Percentiles rank a stretch among this genome's conserved stretches.
Conservation (phyloP, 2,113 vertebrate genomes). For the Eretmochelys imbricata region DNA sequence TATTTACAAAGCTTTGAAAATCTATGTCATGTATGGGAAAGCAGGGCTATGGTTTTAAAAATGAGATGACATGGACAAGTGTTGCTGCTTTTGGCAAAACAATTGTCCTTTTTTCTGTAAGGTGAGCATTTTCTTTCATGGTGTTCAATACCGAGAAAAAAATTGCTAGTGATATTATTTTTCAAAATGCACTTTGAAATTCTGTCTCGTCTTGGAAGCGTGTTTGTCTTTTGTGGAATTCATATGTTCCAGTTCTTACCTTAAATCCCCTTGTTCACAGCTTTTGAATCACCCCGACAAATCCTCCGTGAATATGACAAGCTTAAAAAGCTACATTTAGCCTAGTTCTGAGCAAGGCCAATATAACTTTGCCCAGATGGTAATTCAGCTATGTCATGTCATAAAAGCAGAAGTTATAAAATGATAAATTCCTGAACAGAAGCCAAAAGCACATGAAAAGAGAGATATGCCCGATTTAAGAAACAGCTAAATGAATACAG, state of each 20-base stretch:
- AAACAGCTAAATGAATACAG: not conserved
- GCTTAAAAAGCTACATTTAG: not conserved
- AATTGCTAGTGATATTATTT: not conserved
- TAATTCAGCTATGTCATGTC: not conserved
- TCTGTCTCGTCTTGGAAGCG: not conserved
- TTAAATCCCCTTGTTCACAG: not conserved
- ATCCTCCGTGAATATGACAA: not conserved
- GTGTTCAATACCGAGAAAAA: not conserved
- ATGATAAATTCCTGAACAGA: slow-evolving; percentile 24
- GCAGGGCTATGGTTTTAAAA: not conserved
- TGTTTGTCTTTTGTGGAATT: not conserved
- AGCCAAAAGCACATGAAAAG: slow-evolving; percentile 26
- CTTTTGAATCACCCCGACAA: not conserved
- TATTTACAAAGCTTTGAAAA: not conserved
- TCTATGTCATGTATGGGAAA: not conserved
- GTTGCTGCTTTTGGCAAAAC: not conserved
- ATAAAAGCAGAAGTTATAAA: slow-evolving; percentile 30
- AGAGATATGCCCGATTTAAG: not conserved
- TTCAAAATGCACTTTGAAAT: not conserved
- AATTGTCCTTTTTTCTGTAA: not conserved
- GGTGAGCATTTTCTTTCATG: not conserved
- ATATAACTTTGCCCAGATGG: not conserved
- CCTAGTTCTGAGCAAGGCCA: not conserved
- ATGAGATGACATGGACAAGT: not conserved
- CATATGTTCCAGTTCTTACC: not conserved